phyloP scores from a whole-genome alignment of 64 coral and sea anemone species.

The Orbicella faveolata region DNA sequence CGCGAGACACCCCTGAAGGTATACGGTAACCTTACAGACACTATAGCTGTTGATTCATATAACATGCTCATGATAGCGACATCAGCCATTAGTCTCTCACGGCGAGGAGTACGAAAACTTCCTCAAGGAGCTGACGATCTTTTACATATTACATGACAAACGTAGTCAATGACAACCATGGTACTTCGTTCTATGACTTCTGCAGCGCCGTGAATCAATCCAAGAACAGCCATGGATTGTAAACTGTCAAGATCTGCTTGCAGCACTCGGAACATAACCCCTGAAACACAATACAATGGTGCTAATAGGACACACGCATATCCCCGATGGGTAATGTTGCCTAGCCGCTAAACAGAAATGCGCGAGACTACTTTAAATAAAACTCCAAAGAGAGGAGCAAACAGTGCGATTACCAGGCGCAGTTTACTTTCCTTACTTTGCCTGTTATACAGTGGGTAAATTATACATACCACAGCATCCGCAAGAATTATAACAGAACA shows the following conservation, averaged over 20 bases:
- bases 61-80: too few species aligned
- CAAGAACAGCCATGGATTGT: too few species aligned
- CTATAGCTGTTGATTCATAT: too few species aligned
- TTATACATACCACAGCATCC: neutral
- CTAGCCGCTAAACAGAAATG: neutral
- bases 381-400: neutral
- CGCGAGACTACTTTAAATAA: neutral
- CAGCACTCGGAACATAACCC: neutral
- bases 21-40: too few species aligned
- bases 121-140: neutral
- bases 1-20: too few species aligned
- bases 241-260: too few species aligned
- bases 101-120: slow-evolving; percentile 4
- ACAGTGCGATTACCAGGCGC: neutral
- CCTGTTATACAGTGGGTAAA: too few species aligned
- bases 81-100: too few species aligned
- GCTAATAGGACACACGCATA: neutral
- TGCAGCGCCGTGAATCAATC: too few species aligned
- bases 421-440: neutral
- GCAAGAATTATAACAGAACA: neutral
- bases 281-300: neutral
- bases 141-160: neutral
- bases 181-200: too few species aligned
- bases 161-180: neutral
- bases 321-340: neutral